phyloP scores from a whole-genome alignment of 2,888 invertebrate genomes.

The Drosophila emarginata region DNA sequence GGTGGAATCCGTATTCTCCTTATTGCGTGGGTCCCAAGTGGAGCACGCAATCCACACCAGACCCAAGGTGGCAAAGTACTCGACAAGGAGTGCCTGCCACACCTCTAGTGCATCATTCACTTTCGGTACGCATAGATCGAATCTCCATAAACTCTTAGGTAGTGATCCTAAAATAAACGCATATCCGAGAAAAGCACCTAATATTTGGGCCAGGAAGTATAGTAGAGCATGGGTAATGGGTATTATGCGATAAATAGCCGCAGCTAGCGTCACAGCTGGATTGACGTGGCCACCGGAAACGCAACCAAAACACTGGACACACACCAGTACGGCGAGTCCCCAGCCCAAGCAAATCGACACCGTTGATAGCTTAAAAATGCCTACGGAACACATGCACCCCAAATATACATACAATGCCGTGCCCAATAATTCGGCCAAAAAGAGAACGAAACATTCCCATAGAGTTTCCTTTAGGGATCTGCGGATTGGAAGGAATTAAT shows the following conservation, averaged over 20 bases:
- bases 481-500: background rate
- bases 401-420: conserved; percentile 86
- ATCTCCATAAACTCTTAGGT: background rate
- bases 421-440: conserved; percentile 85
- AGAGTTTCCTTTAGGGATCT: background rate
- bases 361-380: background rate
- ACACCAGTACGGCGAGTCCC: conserved; percentile 86
- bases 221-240: conserved; percentile 83
- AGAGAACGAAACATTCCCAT: conserved; percentile 56
- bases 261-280: conserved; percentile 87
- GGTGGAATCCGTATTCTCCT: conserved; percentile 85
- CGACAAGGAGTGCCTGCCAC: conserved; percentile 85
- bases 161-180: conserved; percentile 85
- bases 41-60: conserved; percentile 87
- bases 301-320: conserved; percentile 88
- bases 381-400: conserved; percentile 87
- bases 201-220: conserved; percentile 86
- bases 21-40: conserved; percentile 88
- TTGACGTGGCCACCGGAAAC: conserved; percentile 90
- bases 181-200: conserved; percentile 87
- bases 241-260: conserved; percentile 80
- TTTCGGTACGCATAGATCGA: background rate
- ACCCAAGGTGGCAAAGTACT: conserved; percentile 85
- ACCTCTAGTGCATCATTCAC: background rate
- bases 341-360: background rate